Percentiles rank a stretch among this genome's conserved stretches.
Conservation (phyloP, 2,888 invertebrate species). For the Mesochorus sp. region DNA sequence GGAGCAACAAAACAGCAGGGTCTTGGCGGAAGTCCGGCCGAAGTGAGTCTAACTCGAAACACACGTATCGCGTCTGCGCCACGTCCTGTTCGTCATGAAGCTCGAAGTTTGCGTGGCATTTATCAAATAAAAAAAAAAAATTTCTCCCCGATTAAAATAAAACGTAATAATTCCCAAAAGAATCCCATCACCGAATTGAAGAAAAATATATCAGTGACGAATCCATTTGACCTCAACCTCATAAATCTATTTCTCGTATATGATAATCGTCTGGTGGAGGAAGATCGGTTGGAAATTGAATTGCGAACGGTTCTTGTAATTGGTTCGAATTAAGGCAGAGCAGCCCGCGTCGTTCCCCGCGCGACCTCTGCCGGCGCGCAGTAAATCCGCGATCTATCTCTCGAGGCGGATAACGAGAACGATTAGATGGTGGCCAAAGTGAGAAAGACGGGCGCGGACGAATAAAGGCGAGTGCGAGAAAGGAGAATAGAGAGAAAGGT, state of each 20-base stretch:
- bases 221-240: background rate
- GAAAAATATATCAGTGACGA: background rate
- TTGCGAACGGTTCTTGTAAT: slow-evolving; percentile 74
- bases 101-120: slow-evolving; percentile 11
- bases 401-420: slow-evolving; percentile 71
- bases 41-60: slow-evolving; percentile 61
- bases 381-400: slow-evolving; percentile 5
- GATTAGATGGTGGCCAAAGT: slow-evolving; percentile 69
- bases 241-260: slow-evolving; percentile 6
- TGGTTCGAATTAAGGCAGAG: slow-evolving; percentile 75
- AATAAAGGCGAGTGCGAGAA: slow-evolving; percentile 39
- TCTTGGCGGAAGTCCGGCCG: slow-evolving; percentile 71
- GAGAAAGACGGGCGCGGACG: slow-evolving; percentile 50
- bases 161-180: too few species aligned
- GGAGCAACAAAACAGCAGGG: too few species aligned
- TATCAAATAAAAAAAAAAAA: too few species aligned
- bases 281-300: slow-evolving; percentile 70
- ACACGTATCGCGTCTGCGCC: slow-evolving; percentile 61
- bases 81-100: slow-evolving; percentile 62
- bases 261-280: background rate
- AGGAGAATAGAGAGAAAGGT: slow-evolving; percentile 26
- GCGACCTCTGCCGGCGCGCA: too few species aligned
- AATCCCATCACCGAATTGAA: slow-evolving; percentile 13
- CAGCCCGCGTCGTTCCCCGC: slow-evolving; percentile 33
- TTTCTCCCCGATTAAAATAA: slow-evolving; percentile 12